Base-by-base conservation (phyloP, 2,113 vertebrate species). In the Oxyruncus cristatus region DNA sequence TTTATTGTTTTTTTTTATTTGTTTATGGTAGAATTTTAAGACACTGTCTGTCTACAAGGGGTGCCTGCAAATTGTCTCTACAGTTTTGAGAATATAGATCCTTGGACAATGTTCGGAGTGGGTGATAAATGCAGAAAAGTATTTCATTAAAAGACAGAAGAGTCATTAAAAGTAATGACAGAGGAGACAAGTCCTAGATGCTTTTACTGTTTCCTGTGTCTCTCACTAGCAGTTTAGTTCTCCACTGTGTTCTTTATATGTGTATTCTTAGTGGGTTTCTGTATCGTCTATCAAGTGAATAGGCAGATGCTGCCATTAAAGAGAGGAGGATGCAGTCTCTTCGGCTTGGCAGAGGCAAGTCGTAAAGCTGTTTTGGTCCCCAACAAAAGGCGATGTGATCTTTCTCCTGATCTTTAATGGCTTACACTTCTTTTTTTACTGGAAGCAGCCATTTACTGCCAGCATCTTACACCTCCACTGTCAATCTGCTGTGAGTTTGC, bases 171-270 rank as follows among this genome's bases (percentile, higher is more conserved):
- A 81, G 26, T 68, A 82, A 74, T 87, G 68, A 61, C 61, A 92
- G 65, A 35, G 37, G 39, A 86, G 72, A 49, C 23, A 33, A 32
- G 24, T 77, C 68, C 24, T 74, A 81, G 79, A 59, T 94, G 46
- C 59, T 83, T 87, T 88, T 94, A 93, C 58, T 85, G 30, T 80
- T 94, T 95, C 78, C 88, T 90, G 17, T 74, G 52, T 78, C 65
- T 92, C 74, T 93, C 61, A 50, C 55, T 70, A 39, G n/a, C 65
- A n/a, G 19, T 80, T 80, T 80, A 62, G 67, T 78, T 89, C 86
- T 80, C 83, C 4, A 2, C 35, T 67, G 1, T 55, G 89, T 95
- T 79, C 46, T 80, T 90, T 70, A 35, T 49, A 9, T 1, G 1
- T 1, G 0, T 59, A 11, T 68, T 85, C 16, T 85, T 42, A 27